Evolutionary conservation across 1,140 invertebrate genomes (phyloP).

Genomic region (Zaprionus taronus): DNA sequence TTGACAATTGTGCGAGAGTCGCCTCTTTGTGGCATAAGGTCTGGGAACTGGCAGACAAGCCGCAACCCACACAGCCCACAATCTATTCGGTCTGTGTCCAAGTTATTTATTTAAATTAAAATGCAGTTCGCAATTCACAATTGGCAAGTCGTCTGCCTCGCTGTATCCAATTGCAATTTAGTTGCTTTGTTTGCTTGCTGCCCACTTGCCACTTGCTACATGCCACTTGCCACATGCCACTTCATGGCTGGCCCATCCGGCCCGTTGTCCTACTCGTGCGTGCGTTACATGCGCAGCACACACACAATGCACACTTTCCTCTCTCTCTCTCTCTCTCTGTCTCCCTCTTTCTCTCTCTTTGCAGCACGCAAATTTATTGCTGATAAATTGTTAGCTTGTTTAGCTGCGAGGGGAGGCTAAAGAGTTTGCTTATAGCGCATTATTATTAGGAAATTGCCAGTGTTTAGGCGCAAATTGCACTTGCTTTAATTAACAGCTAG

Average conservation of each 20-base stretch:
- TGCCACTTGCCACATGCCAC: constrained; percentile 23
- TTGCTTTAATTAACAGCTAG: constrained; percentile 68
- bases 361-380: constrained; percentile 71
- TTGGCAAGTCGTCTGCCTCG: constrained; percentile 13
- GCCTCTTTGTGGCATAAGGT: constrained; percentile 50
- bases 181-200: constrained; percentile 40
- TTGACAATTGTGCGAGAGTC: constrained; percentile 39
- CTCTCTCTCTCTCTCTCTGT: not conserved
- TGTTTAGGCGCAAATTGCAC: constrained; percentile 59
- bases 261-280: constrained; percentile 30
- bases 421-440: constrained; percentile 24
- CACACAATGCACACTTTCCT: constrained; percentile 4
- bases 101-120: constrained; percentile 76
- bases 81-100: constrained; percentile 7
- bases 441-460: constrained; percentile 52
- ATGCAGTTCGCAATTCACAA: constrained; percentile 55
- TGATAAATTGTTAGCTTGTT: constrained; percentile 70
- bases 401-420: constrained; percentile 5
- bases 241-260: constrained; percentile 10
- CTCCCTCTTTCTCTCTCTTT: constrained; percentile 1
- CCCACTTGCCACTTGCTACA: constrained; percentile 27
- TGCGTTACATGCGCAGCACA: constrained; percentile 30
- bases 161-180: constrained; percentile 42
- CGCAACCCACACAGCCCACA: not conserved
- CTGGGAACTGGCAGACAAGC: not conserved